phyloP scores from a whole-genome alignment of 2,113 vertebrate genomes.

The Castor canadensis region DNA sequence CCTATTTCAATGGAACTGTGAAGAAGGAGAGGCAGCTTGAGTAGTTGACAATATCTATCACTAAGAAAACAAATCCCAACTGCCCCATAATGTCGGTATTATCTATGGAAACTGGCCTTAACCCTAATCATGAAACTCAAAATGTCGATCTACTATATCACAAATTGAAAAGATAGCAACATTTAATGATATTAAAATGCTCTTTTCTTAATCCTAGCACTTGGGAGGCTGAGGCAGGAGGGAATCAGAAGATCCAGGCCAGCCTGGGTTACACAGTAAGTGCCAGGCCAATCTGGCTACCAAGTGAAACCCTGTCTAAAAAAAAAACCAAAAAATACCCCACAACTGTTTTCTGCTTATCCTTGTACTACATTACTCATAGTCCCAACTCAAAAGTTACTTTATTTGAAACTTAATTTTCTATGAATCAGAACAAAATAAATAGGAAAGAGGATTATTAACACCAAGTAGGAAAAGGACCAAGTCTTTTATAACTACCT shows the following conservation, averaged over 20 bases:
- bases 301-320: too few species aligned
- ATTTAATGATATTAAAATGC: neutral
- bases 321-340: too few species aligned
- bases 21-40: neutral
- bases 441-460: neutral
- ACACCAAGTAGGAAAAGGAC: neutral
- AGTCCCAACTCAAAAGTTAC: neutral
- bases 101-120: neutral
- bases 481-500: neutral
- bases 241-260: too few species aligned
- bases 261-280: too few species aligned
- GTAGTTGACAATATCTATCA: neutral
- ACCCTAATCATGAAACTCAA: neutral
- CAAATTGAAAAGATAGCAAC: neutral
- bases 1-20: neutral
- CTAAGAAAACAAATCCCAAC: neutral
- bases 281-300: too few species aligned
- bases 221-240: too few species aligned
- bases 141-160: neutral
- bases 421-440: neutral
- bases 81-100: neutral
- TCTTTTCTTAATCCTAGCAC: neutral
- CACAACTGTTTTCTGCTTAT: neutral
- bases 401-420: neutral
- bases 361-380: neutral